phyloP scores from a whole-genome alignment of 2,113 vertebrate species.

The Desmodus rotundus region DNA sequence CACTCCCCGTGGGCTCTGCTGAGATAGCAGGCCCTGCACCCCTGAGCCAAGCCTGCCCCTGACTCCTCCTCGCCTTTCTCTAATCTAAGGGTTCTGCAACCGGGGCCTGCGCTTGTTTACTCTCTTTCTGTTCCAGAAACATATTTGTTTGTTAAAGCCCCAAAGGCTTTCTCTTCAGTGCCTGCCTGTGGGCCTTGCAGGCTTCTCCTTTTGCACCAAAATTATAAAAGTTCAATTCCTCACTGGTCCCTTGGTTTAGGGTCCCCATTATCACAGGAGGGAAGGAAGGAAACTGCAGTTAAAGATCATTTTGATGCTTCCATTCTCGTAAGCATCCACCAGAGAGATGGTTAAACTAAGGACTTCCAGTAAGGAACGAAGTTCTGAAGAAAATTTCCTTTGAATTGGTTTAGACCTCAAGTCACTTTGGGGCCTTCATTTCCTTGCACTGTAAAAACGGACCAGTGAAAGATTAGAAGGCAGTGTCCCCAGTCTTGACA shows the following conservation, averaged over 20 bases:
- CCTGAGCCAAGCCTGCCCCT: not conserved
- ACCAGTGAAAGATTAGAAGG: not conserved
- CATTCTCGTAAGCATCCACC: not conserved
- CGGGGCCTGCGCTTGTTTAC: conserved; percentile 5
- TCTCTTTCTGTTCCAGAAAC: conserved; percentile 38
- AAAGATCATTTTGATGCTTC: not conserved
- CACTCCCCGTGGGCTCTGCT: not conserved
- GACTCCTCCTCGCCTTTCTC: conserved; percentile 34
- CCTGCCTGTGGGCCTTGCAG: not conserved
- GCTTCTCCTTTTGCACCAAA: conserved; percentile 44
- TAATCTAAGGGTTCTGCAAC: not conserved
- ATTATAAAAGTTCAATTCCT: conserved; percentile 30
- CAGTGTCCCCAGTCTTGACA: not conserved
- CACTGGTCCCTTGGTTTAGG: not conserved
- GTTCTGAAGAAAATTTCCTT: conserved; percentile 21
- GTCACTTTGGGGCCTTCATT: not conserved
- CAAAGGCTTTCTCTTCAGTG: conserved; percentile 14
- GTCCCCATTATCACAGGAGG: not conserved
- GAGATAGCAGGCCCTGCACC: not conserved
- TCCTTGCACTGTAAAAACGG: not conserved
- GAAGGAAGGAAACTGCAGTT: conserved; percentile 37
- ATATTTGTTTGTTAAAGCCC: conserved; percentile 40
- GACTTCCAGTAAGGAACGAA: conserved; percentile 13
- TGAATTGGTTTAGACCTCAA: not conserved
- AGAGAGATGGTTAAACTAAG: not conserved